Base-by-base conservation (phyloP, 2,797 vertebrate species). In the Coranthus polyacanthus region DNA sequence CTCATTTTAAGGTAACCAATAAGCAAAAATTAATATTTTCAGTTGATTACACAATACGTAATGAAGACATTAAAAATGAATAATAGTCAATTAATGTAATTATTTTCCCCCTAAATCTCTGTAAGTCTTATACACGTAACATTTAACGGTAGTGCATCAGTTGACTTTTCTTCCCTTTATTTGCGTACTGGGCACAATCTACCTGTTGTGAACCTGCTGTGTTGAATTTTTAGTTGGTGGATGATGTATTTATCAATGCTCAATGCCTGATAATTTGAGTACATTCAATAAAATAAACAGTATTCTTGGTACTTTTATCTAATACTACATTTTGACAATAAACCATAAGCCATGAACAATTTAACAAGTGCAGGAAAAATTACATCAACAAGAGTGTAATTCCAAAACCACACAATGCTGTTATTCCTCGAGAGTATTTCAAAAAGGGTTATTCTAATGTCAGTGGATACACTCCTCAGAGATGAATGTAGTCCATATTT, bases 131-230 rank as follows among this genome's bases (percentile, higher is more conserved):
- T 3, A 29, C 9, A 8, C 6, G 6, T 5, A 5, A 29, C 26
- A 29, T 15, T 57, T 68, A 62, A 74, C 51, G 72, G 67, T 26
- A 17, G 39, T 57, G 29, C 49, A 52, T 69, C 24, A 15, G 21
- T 47, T 57, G 52, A 49, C 59, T 66, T 64, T 72, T 58, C 65
- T 59, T 3, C 41, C n/a, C 0, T 59, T 54, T 12, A 45, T 66
- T 64, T 51, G 29, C 12, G 26, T 56, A 17, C 50, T 37, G n/a
- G 37, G 46, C 9, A 21, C 22, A 29, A n/a, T 51, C 15, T 24
- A 12, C 17, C 46, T 54, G 20, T 51, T 38, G n/a, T 22, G 4
- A 24, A 4, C n/a, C n/a, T n/a, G n/a, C n/a, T n/a, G n/a, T n/a
- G n/a, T n/a, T n/a, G n/a, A n/a, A 13, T 34, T 59, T 43, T n/a